Evolutionary conservation across 2,888 invertebrate species (phyloP).

Genomic region (Cheilosia grossa): DNA sequence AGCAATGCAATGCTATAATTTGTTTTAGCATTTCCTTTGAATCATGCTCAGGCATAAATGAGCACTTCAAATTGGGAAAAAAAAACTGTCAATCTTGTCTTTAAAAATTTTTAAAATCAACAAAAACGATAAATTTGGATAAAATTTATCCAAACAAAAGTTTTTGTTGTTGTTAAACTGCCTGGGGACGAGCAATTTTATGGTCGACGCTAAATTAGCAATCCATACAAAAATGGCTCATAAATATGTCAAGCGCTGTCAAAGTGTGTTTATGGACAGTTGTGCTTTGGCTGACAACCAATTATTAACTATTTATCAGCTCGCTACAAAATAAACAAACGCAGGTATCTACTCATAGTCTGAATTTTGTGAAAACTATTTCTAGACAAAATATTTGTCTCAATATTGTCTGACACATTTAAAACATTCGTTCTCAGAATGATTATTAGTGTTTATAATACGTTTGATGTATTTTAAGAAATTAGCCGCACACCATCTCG

Average conservation of each 20-base stretch:
- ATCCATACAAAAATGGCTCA: too few species aligned
- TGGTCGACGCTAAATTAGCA: too few species aligned
- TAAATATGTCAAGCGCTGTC: neutral
- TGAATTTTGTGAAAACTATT: neutral
- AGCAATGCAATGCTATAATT: slow-evolving; percentile 10
- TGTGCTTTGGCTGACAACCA: neutral
- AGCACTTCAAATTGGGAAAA: too few species aligned
- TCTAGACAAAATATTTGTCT: neutral
- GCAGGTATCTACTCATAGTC: neutral
- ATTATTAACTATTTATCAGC: neutral
- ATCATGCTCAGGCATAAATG: too few species aligned
- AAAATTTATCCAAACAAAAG: too few species aligned
- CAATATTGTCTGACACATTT: neutral
- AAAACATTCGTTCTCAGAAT: neutral
- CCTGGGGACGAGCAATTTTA: too few species aligned
- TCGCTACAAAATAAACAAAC: neutral
- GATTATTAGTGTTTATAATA: neutral
- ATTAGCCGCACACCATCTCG: neutral
- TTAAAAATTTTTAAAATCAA: neutral
- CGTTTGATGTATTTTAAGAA: neutral
- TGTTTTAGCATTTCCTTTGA: neutral
- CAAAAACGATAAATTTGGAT: too few species aligned
- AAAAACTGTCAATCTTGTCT: too few species aligned
- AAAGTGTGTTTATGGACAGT: neutral
- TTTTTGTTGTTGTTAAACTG: too few species aligned